A percentile compares a stretch with the other conserved stretches of the same genome.
Conservation (phyloP, 2,113 vertebrate genomes). For the Nycticebus coucang region DNA sequence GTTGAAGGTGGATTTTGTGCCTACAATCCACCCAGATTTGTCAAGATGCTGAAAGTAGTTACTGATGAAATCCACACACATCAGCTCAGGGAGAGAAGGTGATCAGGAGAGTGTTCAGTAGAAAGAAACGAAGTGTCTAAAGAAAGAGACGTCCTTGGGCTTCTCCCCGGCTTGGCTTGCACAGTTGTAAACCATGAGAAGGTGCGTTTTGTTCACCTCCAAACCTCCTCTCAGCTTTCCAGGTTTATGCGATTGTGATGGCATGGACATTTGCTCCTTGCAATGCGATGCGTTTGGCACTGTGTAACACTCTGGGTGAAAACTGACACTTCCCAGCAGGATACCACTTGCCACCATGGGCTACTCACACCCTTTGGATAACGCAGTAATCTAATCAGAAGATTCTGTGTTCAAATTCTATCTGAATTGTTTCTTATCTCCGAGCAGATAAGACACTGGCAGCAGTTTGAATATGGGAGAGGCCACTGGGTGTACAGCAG, state of each 20-base stretch:
- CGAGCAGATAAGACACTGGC: slow-evolving; percentile 48
- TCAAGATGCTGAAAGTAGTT: not conserved
- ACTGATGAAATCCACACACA: not conserved
- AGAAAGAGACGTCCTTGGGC: too few species aligned
- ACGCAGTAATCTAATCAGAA: slow-evolving; percentile 40
- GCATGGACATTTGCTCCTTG: not conserved
- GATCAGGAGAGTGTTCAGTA: accelerated
- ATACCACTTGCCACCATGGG: not conserved
- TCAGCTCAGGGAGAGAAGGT: accelerated
- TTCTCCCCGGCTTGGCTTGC: not conserved
- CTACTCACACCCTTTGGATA: not conserved
- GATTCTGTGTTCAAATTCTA: slow-evolving; percentile 52
- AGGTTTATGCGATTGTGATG: not conserved
- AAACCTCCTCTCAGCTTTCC: too few species aligned
- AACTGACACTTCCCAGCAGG: not conserved
- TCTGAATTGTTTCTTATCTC: slow-evolving; percentile 58
- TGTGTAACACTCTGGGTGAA: not conserved
- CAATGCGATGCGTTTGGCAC: not conserved
- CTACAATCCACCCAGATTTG: too few species aligned
- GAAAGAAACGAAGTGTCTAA: not conserved
- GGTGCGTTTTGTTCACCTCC: accelerated
- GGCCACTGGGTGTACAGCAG: not conserved
- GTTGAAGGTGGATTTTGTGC: not conserved
- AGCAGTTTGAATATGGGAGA: slow-evolving; percentile 41
- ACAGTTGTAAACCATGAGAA: too few species aligned